Evolutionary conservation across 2,888 invertebrate species (phyloP), one percentile per base, ranked within the genome.

Genomic region (Leptothorax acervorum): DNA sequence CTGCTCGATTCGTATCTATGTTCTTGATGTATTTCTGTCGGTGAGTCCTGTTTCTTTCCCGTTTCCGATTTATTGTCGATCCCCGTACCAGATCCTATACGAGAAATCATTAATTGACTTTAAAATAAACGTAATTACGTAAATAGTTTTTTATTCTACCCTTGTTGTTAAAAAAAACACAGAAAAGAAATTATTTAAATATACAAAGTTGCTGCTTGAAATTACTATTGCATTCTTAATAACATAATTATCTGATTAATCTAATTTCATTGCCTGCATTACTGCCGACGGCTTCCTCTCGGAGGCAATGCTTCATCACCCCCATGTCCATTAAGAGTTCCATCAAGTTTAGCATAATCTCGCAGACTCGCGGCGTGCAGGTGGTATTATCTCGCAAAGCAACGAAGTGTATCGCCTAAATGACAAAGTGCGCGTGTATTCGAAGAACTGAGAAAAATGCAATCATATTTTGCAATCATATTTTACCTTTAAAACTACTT

Each of bases 241-340:
- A 68, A 55, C 23, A 39, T 23, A 53, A 79, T 42, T 45, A 28
- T 35, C 0, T 57, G 9, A 81, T 48, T 48, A 60, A 55, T 70
- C 35, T 45, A 28, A 57, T 60, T 78, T 57, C 45, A 73, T 68
- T 95, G 75, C 96, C 96, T 87, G 95, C 95, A 60, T 95, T 95
- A 86, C 95, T 95, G 51, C 94, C 95, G 71, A 86, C 83, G 5
- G 96, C 96, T 85, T 97, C 96, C 2, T 96, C 95, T 39, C 95
- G 93, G 8, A 95, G 91, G 82, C 95, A 95, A 86, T 95, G 95
- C 91, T 97, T 97, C 86, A 98, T 95, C 0, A 99, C 97, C 0
- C 98, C 98, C 95, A 99, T 97, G 92, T 99, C 98, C 95, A 99
- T 96, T 1, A 99, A 95, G 0, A 99, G 96, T 93, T 99, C 99